Evolutionary conservation across 1,140 invertebrate genomes (phyloP), one percentile per base, ranked within the genome.

Genomic region (Parapsyche elsis): DNA sequence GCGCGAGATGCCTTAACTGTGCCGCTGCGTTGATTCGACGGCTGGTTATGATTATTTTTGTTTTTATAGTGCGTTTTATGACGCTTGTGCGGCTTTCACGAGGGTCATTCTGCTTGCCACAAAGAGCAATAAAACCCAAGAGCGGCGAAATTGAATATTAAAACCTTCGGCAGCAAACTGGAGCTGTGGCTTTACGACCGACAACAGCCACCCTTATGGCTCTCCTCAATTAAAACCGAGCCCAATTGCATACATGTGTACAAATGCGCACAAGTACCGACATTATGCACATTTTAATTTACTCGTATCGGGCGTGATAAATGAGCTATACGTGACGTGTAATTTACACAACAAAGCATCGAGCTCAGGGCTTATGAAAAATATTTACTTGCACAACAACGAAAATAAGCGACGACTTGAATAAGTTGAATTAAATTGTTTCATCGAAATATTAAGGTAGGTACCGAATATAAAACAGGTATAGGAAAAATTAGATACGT

Each of bases 61-160:
- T 76, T 76, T 76, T 76, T 76, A 76, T 76, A 59, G 74, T 49
- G 19, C 5, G 23, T 76, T 76, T 76, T 76, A 76, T 61, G 74
- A 19, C 30, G 19, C 5, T 24, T 38, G 30, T n/a, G 19, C 19
- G 14, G 16, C 46, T 76, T 76, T 76, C 74, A n/a, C 14, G n/a
- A 26, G 30, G 5, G 16, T 73, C 19, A 19, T 61, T 76, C 45
- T 14, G 53, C 71, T 0, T 46, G 30, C 23, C 74, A 76, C 74
- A 76, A 76, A 76, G 74, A 59, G 23, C 74, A 4, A 76, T 76
- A 76, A 76, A 76, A 76, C 19, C 21, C 24, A 71, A 10, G 30
- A 38, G 19, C n/a, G 49, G 14, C 46, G 46, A 76, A 59, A 61
- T 76, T 76, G 46, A 76, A 76, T 76, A 59, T 57, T 9, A 38